phyloP scores from a whole-genome alignment of 1,140 invertebrate genomes.

The Polypedilum pembai region DNA sequence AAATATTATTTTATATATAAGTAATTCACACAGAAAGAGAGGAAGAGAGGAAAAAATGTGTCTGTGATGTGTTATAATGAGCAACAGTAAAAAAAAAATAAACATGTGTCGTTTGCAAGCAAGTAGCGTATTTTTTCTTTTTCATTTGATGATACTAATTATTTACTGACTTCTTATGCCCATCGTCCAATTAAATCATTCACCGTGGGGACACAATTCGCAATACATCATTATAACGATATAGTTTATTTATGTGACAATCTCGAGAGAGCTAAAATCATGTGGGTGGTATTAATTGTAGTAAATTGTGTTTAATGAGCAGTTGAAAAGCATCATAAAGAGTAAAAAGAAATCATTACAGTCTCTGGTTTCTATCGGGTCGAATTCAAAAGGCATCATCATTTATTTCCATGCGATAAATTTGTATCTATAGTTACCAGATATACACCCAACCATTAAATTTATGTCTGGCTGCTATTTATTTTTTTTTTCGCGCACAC shows the following conservation, averaged over 20 bases:
- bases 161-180: not conserved
- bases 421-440: not conserved
- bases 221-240: not conserved
- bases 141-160: slow-evolving; percentile 13
- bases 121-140: not conserved
- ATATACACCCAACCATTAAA: not conserved
- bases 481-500: not conserved
- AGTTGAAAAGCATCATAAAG: slow-evolving; percentile 1
- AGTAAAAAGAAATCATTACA: not conserved
- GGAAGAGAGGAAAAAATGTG: not conserved
- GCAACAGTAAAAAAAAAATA: not conserved
- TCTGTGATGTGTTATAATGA: not conserved
- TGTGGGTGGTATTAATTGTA: slow-evolving; percentile 11
- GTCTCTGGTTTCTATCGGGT: slow-evolving; percentile 9
- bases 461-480: not conserved
- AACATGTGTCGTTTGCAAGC: slow-evolving; percentile 5
- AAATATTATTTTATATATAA: not conserved
- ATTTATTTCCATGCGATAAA: not conserved
- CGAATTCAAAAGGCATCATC: slow-evolving; percentile 17
- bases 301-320: slow-evolving; percentile 17
- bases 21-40: not conserved
- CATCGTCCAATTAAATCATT: not conserved
- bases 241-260: slow-evolving; percentile 18
- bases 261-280: not conserved
- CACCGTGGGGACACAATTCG: not conserved